Percentiles rank a stretch among this genome's conserved stretches.
These are phyloP conservation scores for Danio jaintianensis DNA, from an alignment of 2,797 vertebrate genomes.

Conservation along the genomic window DNA sequence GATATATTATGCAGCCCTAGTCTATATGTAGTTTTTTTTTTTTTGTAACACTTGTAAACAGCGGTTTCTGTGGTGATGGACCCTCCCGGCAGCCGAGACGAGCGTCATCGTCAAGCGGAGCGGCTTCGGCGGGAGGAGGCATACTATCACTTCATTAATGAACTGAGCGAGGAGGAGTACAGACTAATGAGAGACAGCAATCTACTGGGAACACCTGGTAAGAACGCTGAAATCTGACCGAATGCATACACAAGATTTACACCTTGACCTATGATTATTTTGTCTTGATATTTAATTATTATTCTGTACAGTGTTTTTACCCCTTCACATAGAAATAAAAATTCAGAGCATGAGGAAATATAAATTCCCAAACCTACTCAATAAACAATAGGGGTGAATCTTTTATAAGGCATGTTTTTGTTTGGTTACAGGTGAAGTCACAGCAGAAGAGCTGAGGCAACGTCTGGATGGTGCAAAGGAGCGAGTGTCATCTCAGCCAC, in stretches of 20 bases:
- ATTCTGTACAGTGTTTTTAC: background rate
- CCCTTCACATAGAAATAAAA: background rate
- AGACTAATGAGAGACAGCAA: slow-evolving; percentile 94
- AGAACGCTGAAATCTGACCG: slow-evolving; percentile 6
- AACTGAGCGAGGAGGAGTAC: slow-evolving; percentile 93
- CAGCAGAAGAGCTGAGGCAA: slow-evolving; percentile 91
- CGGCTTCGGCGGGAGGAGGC: slow-evolving; percentile 94
- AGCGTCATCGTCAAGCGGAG: slow-evolving; percentile 91
- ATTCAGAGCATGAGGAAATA: background rate
- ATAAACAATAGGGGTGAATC: slow-evolving; percentile 3
- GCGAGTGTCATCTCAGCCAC: slow-evolving; percentile 83
- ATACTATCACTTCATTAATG: slow-evolving; percentile 97
- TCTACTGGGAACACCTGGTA: slow-evolving; percentile 94
- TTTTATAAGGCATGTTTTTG: background rate
- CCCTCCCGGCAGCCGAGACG: slow-evolving; percentile 85
- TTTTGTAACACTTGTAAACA: slow-evolving; percentile 53
- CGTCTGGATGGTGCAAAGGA: slow-evolving; percentile 90
- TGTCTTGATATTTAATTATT: background rate
- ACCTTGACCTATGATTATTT: background rate
- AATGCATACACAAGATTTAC: background rate
- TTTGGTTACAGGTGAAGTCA: slow-evolving; percentile 87
- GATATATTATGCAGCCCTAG: too few species aligned
- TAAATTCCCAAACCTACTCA: background rate
- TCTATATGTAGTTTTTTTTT: background rate
- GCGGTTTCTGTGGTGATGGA: slow-evolving; percentile 83